phyloP scores from a whole-genome alignment of 2,113 vertebrate genomes.

The Limnothrissa miodon region DNA sequence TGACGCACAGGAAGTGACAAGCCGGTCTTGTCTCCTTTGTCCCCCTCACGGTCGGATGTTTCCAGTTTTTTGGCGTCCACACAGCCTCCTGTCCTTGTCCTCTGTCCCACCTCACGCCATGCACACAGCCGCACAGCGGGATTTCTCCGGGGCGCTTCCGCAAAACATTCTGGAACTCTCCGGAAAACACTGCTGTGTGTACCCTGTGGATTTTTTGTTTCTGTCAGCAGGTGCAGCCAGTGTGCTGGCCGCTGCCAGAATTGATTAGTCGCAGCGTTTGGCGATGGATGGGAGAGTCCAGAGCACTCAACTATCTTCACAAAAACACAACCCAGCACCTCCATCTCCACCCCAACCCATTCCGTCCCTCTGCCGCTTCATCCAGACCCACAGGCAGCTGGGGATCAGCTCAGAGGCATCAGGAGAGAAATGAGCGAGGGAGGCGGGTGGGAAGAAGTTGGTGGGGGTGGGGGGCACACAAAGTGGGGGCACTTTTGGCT shows the following conservation, averaged over 20 bases:
- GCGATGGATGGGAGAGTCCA: slow-evolving; percentile 54
- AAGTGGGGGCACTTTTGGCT: neutral
- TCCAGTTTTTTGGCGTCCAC: neutral
- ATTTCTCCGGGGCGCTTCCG: neutral
- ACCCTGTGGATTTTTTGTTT: slow-evolving; percentile 27
- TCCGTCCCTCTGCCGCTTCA: neutral
- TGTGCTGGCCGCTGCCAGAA: slow-evolving; percentile 43
- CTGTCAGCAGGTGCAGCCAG: slow-evolving; percentile 3
- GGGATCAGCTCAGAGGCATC: slow-evolving; percentile 71
- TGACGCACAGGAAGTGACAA: slow-evolving; percentile 7
- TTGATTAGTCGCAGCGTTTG: slow-evolving; percentile 71
- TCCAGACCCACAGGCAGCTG: slow-evolving; percentile 61
- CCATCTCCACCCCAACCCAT: neutral
- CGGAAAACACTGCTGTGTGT: neutral
- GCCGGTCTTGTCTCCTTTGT: neutral
- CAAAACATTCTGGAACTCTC: neutral
- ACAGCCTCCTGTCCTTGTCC: neutral
- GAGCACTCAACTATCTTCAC: neutral
- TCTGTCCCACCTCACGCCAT: neutral
- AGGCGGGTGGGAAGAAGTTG: neutral
- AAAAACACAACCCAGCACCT: neutral
- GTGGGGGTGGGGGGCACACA: neutral
- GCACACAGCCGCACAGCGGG: neutral
- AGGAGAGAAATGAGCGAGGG: slow-evolving; percentile 29
- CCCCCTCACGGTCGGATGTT: neutral